Percentiles rank a stretch among this genome's conserved stretches.
Evolutionary conservation across 2,797 vertebrate species (phyloP).

Genomic region (Esox lucius): DNA sequence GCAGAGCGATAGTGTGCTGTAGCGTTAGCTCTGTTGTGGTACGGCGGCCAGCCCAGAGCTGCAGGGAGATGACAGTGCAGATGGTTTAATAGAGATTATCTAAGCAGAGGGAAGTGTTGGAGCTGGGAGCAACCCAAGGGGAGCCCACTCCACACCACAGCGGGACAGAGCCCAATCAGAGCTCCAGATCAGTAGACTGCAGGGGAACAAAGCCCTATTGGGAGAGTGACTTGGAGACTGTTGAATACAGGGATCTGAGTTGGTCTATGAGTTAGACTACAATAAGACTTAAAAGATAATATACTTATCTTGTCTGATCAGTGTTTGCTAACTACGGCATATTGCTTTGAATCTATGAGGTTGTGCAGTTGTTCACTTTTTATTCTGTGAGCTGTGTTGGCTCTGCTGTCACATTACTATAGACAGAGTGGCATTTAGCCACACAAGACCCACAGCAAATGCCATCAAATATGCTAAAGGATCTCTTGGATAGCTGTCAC

Average conservation of each 20-base stretch:
- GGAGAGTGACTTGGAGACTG: not conserved
- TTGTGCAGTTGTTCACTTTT: not conserved
- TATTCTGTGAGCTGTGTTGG: not conserved
- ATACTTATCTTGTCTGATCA: not conserved
- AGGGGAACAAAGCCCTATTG: not conserved
- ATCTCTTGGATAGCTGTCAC: constrained; percentile 1
- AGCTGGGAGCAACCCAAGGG: constrained; percentile 58
- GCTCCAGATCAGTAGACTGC: constrained; percentile 18
- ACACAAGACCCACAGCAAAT: not conserved
- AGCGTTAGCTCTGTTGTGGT: not conserved
- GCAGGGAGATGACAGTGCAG: constrained; percentile 64
- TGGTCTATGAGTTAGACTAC: constrained; percentile 1
- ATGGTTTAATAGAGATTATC: constrained; percentile 86
- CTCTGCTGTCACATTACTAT: not conserved
- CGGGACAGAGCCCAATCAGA: constrained; percentile 38
- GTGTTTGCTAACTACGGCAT: not conserved
- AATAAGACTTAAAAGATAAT: not conserved
- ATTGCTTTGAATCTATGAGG: not conserved
- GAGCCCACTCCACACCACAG: constrained; percentile 66
- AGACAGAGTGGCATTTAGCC: not conserved
- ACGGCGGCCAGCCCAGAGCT: not conserved
- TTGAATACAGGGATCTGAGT: constrained; percentile 47
- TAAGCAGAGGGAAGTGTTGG: constrained; percentile 73
- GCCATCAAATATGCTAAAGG: not conserved
- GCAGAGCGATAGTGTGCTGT: not conserved